phyloP scores from a whole-genome alignment of 2,888 invertebrate species.

The Watsonalla cultraria region DNA sequence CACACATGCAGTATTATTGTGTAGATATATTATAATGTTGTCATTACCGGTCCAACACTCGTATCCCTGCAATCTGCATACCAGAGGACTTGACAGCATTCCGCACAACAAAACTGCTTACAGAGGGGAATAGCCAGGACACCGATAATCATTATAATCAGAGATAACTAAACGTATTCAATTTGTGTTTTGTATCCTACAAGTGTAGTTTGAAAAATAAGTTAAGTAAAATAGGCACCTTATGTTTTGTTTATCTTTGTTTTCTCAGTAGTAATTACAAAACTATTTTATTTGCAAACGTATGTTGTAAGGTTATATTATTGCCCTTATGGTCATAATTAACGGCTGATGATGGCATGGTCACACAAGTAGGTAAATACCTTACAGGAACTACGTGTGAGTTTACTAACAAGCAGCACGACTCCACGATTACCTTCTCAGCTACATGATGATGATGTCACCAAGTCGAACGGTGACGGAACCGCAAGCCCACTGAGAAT shows the following conservation, averaged over 20 bases:
- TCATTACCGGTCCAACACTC: constrained; percentile 31
- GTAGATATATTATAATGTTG: constrained; percentile 38
- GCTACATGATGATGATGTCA: constrained; percentile 49
- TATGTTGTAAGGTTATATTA: background rate
- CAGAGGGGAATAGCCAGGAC: constrained; percentile 29
- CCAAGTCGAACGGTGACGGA: constrained; percentile 39
- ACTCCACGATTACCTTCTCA: constrained; percentile 32
- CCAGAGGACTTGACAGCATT: constrained; percentile 33
- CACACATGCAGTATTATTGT: constrained; percentile 22
- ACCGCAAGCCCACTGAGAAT: constrained; percentile 38
- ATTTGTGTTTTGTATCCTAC: background rate
- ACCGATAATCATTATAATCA: constrained; percentile 7
- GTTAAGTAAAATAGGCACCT: background rate
- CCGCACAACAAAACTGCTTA: constrained; percentile 30
- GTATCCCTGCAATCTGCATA: constrained; percentile 47
- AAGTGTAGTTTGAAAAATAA: background rate
- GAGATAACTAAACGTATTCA: background rate
- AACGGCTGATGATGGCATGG: constrained; percentile 14
- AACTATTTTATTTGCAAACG: constrained; percentile 12
- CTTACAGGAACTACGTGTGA: constrained; percentile 16
- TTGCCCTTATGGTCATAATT: background rate
- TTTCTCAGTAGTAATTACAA: too few species aligned
- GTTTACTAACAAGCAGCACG: constrained; percentile 21
- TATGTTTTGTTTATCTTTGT: background rate
- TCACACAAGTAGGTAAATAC: constrained; percentile 17